phyloP scores from a whole-genome alignment of 2,797 vertebrate genomes.

The Semotilus atromaculatus region DNA sequence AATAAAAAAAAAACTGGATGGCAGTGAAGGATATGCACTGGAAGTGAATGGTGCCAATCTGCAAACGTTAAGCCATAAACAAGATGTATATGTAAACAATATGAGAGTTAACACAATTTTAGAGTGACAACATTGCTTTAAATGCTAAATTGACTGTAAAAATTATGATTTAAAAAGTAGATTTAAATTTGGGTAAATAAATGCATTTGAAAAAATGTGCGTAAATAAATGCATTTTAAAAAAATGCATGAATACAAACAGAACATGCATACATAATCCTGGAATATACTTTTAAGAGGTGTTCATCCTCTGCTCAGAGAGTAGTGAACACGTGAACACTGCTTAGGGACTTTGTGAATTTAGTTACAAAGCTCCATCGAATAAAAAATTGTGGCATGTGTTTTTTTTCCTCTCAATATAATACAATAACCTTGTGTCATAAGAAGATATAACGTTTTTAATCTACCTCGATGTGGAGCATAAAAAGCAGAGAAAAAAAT shows the following conservation, averaged over 20 bases:
- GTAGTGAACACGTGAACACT: conserved; percentile 11
- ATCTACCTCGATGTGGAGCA: neutral
- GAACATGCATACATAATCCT: neutral
- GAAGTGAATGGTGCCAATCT: neutral
- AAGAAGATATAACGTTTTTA: conserved; percentile 7
- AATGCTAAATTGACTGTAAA: neutral
- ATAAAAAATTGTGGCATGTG: neutral
- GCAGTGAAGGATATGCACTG: neutral
- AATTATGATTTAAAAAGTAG: neutral
- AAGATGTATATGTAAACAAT: neutral
- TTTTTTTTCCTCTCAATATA: neutral
- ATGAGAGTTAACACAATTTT: neutral
- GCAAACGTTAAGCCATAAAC: neutral
- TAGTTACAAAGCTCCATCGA: neutral
- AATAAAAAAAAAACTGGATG: neutral
- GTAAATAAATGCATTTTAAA: neutral
- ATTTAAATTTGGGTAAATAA: neutral
- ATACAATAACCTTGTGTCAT: neutral
- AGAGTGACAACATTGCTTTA: neutral
- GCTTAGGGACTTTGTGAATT: neutral
- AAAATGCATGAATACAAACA: neutral
- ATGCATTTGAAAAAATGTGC: neutral
- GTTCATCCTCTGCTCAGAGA: neutral
- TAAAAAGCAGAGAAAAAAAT: neutral
- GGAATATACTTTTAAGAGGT: neutral